Evolutionary conservation across 2,797 vertebrate species (phyloP), one percentile per base, ranked within the genome.

Genomic region (Gambusia yucatana): DNA sequence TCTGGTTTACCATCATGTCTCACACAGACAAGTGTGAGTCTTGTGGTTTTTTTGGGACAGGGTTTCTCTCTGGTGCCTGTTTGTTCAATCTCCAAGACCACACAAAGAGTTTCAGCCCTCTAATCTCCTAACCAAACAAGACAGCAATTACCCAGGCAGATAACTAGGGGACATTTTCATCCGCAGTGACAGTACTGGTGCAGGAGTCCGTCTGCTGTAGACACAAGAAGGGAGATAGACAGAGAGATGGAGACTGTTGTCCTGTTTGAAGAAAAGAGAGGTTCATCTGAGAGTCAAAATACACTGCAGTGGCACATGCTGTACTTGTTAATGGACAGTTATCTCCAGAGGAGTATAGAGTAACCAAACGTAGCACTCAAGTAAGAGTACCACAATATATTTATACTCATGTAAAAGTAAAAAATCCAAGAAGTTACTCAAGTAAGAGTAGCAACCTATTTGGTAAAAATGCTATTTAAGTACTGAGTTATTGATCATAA

Each of bases 111-210:
- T 93, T 94, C 94, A 93, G 93, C 88, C 91, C 92, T 93, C 93
- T 95, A 96, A 96, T 96, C 95, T 96, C 94, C 94, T 95, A 95
- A 94, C 94, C 95, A 96, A 96, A 96, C 95, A 96, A 92, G 94
- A 95, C 95, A 95, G 94, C 95, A 96, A 96, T 96, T 96, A 96
- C 94, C 94, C 95, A 93, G 93, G 88, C 92, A 88, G 95, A 96
- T 96, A 96, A 95, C 95, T 92, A 93, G 90, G 92, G 93, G 93
- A 96, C 95, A 89, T 95, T 96, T 96, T 94, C 95, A 96, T 96
- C 92, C 70, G 52, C 88, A 84, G 91, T 95, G 95, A 95, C 95
- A 95, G 93, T 89, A 80, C 90, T 91, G 91, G 91, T 91, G 91
- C 88, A 92, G 86, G 89, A 93, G 92, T 90, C 92, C 83, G 88